Base-by-base conservation (phyloP, 2,888 invertebrate genomes). In the Gymnoscelis rufifasciata region DNA sequence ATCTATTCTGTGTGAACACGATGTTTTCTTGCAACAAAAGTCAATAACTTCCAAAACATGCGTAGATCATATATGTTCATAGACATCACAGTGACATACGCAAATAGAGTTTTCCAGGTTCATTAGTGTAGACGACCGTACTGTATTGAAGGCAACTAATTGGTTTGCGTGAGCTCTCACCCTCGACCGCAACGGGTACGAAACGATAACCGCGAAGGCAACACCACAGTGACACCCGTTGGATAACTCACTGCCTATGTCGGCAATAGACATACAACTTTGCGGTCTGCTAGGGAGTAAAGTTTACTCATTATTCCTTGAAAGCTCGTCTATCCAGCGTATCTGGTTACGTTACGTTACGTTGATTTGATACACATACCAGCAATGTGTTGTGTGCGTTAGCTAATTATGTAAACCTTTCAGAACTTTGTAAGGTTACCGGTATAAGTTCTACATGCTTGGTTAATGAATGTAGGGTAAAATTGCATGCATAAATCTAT, bases 131-230 rank as follows among this genome's bases (percentile, higher is more conserved):
- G n/a, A n/a, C n/a, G n/a, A n/a, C 19, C 19, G 19, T 19, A 19
- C 19, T 19, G 3, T 7, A 19, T 2, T 35, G 7, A 35, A 19
- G 19, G 35, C 59, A 67, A 71, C 66, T 80, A 78, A 80, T 78
- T 66, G 76, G 66, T 96, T 19, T 91, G 68, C 97, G 89, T 63
- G 96, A 93, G 60, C 93, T 93, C 48, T 90, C 50, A 76, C 95
- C 95, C 8, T 95, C 95, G 56, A 60, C 53, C 58, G 59, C 60
- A 56, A 54, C 40, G 38, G 53, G 43, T 38, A 42, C 42, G 14
- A 36, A 19, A 67, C 60, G 74, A 73, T 75, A 74, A 70, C 71
- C 63, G 59, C 63, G 58, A 59, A 50, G 50, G 42, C 36, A 68
- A 52, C 60, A 60, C 66, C 69, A 56, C 71, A 74, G 66, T 80